Conservation (phyloP, 2,888 invertebrate species). For the Sesamia inferens region DNA sequence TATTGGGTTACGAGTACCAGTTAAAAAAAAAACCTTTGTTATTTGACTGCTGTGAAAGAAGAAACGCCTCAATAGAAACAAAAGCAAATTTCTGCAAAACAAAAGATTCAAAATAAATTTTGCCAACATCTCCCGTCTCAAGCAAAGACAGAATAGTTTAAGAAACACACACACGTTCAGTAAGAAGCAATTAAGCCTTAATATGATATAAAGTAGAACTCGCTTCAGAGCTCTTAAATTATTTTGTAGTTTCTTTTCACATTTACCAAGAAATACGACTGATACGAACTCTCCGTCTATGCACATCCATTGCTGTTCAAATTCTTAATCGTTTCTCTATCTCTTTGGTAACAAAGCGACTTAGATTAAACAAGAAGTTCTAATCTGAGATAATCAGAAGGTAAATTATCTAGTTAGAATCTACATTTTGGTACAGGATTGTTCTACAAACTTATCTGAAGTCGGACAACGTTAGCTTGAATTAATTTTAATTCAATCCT, state of each 20-base stretch:
- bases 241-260: slow-evolving; percentile 49
- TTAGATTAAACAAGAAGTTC: slow-evolving; percentile 22
- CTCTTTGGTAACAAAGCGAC: slow-evolving; percentile 29
- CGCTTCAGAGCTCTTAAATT: slow-evolving; percentile 54
- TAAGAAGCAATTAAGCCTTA: slow-evolving; percentile 55
- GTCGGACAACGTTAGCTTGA: slow-evolving; percentile 68
- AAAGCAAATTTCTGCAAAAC: slow-evolving; percentile 62
- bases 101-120: slow-evolving; percentile 66
- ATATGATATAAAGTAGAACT: slow-evolving; percentile 60
- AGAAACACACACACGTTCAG: slow-evolving; percentile 54
- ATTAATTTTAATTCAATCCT: slow-evolving; percentile 74
- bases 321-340: slow-evolving; percentile 17
- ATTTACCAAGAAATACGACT: slow-evolving; percentile 31
- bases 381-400: slow-evolving; percentile 61
- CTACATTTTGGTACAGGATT: slow-evolving; percentile 59
- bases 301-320: slow-evolving; percentile 40
- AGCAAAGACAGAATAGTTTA: slow-evolving; percentile 64
- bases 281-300: slow-evolving; percentile 11
- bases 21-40: slow-evolving; percentile 62
- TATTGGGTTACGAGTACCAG: slow-evolving; percentile 62
- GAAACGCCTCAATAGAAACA: slow-evolving; percentile 61
- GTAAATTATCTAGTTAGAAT: slow-evolving; percentile 56
- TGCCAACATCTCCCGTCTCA: slow-evolving; percentile 55
- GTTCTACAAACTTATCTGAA: slow-evolving; percentile 56
- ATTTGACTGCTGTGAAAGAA: slow-evolving; percentile 41